Conservation (phyloP, 2,113 vertebrate species). For the Megalops atlanticus region DNA sequence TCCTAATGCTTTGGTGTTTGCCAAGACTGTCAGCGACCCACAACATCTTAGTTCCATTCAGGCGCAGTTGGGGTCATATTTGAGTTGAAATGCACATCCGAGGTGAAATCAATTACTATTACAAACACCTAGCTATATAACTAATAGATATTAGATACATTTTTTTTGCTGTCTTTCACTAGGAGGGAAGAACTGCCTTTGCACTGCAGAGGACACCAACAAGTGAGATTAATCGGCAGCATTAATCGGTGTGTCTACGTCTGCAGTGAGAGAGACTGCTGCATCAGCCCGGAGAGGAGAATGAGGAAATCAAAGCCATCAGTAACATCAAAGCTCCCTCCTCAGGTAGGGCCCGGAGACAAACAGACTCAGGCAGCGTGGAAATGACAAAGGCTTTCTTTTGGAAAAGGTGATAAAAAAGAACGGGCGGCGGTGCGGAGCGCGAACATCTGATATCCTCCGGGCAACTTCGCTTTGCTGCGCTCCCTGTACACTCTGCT, state of each 20-base stretch:
- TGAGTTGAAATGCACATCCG: no score
- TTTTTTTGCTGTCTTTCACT: no score
- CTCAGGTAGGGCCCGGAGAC: neutral
- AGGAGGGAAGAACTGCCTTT: no score
- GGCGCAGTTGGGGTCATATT: neutral
- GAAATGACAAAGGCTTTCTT: neutral
- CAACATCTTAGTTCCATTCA: neutral
- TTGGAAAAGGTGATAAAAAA: neutral
- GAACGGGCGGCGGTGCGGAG: neutral
- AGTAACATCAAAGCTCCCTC: neutral
- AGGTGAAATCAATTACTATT: no score
- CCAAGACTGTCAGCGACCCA: no score
- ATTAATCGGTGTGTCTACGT: no score
- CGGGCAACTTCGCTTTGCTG: neutral
- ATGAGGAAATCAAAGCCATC: neutral
- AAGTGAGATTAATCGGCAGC: no score
- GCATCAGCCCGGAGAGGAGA: neutral
- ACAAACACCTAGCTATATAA: no score
- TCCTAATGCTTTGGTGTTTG: no score
- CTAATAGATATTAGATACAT: no score
- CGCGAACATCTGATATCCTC: neutral
- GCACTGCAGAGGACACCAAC: no score
- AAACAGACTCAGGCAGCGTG: neutral
- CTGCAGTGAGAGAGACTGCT: neutral
- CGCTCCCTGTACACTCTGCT: neutral